Conservation (phyloP, 30 jellyfish, hydroid and myxozoan species). For the Pseudorhiza aurosa region DNA sequence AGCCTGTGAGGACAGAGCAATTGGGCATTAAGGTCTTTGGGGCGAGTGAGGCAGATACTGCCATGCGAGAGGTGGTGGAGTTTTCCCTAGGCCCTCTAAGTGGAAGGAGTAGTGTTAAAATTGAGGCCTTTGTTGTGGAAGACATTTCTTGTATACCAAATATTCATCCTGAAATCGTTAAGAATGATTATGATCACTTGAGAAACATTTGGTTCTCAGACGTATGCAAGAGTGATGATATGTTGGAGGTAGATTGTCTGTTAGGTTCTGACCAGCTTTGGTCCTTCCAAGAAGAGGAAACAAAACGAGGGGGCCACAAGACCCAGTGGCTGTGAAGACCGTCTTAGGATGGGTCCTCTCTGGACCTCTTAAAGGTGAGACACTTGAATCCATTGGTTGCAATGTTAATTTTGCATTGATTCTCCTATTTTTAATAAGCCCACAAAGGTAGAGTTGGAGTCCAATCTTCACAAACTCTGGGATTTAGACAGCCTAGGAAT, state of each 20-base stretch:
- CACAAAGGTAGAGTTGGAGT: neutral
- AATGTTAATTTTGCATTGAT: conserved; percentile 27
- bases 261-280: conserved; percentile 40
- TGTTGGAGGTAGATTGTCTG: conserved; percentile 18
- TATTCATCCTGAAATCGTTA: conserved; percentile 36
- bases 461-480: conserved; percentile 29
- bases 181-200: conserved; percentile 16
- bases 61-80: conserved; percentile 52
- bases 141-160: conserved; percentile 49
- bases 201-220: conserved; percentile 27
- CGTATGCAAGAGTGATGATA: conserved; percentile 9
- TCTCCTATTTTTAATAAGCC: neutral
- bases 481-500: conserved; percentile 63
- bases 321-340: conserved; percentile 51
- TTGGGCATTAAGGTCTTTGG: conserved; percentile 52
- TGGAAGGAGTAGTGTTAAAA: conserved; percentile 7
- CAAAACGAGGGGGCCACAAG: conserved; percentile 62
- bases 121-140: conserved; percentile 60
- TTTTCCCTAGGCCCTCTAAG: neutral
- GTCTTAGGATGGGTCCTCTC: conserved; percentile 51
- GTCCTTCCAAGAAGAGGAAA: conserved; percentile 47
- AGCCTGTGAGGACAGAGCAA: conserved; percentile 61
- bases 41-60: conserved; percentile 35
- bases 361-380: conserved; percentile 57
- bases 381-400: conserved; percentile 6